Base-by-base conservation (phyloP, 2,888 invertebrate species). In the Elysia crispata region DNA sequence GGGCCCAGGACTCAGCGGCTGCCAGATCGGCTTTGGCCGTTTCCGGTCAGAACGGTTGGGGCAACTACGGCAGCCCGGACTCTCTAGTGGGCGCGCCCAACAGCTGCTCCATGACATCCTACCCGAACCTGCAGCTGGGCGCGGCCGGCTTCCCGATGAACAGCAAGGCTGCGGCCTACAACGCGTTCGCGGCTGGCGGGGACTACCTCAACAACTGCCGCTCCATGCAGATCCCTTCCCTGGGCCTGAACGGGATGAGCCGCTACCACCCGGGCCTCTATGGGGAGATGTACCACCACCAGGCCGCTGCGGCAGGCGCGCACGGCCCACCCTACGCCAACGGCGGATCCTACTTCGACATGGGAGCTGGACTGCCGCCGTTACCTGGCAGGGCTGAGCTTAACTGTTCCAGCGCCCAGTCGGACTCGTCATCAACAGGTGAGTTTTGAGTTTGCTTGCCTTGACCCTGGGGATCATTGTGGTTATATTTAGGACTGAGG, bases 281-380 rank as follows among this genome's bases (percentile, higher is more conserved):
- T 80, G 88, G 89, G 23, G 90, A 90, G 79, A 87, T 90, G 86
- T 90, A 90, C 82, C 88, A 89, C 79, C 41, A 41, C 41, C 41
- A 41, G 41, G 41, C 41, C 3, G 41, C 41, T 41, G 41, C 41
- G 5, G 81, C 86, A 0, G 87, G 88, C 18, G 41, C 41, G 3
- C 90, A 90, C 79, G 85, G 88, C 15, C 85, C 89, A 25, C 86
- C 88, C 60, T 90, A 90, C 77, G 83, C 89, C 33, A 89, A 89
- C 81, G 88, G 89, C n/a, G 87, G 88, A 70, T 89, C 88, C 83
- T 90, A 89, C 82, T 86, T 89, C 49, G 90, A 90, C 78, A 89
- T 90, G 86, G 82, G 87, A 1, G 86, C 88, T n/a, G 89, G 89
- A 54, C 85, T 89, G 54, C 89, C 89, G 31, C 88, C 89, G 18